A percentile compares a stretch with the other conserved stretches of the same genome.
Evolutionary conservation across 2,113 vertebrate genomes (phyloP).

Genomic region (Amblyornis subalaris): DNA sequence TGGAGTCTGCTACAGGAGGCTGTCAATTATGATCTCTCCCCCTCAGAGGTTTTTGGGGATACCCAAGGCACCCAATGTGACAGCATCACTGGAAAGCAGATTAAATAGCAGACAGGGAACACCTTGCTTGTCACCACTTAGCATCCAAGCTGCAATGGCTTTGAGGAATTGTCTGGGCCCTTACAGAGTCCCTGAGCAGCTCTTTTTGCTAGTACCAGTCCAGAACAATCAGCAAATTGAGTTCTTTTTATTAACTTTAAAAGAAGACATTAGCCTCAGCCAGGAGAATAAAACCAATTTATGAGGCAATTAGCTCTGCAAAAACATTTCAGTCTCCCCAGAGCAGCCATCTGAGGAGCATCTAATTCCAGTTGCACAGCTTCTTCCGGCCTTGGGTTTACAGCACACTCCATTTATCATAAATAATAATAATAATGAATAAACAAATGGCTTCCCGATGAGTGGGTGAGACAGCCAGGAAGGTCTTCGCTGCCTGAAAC

Average conservation of each 20-base stretch:
- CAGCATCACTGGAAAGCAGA: background rate
- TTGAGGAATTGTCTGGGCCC: background rate
- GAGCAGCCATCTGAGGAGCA: constrained; percentile 60
- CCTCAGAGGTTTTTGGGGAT: background rate
- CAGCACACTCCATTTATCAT: constrained; percentile 24
- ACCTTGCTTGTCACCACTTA: constrained; percentile 25
- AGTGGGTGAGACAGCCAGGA: background rate
- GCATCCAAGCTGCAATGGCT: background rate
- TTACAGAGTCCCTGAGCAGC: background rate
- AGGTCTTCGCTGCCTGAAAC: background rate
- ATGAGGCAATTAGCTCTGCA: constrained; percentile 62
- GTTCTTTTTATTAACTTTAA: constrained; percentile 68
- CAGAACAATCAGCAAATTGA: constrained; percentile 51
- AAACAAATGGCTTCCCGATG: constrained; percentile 8
- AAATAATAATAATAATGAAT: constrained; percentile 34
- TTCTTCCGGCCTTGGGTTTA: constrained; percentile 27
- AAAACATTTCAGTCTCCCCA: constrained; percentile 57
- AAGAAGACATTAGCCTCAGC: constrained; percentile 57
- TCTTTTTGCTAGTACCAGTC: constrained; percentile 25
- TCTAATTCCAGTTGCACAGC: constrained; percentile 50
- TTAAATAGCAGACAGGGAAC: background rate
- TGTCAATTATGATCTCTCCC: background rate
- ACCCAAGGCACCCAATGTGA: background rate
- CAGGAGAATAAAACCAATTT: constrained; percentile 65
- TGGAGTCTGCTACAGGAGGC: background rate